These are phyloP conservation scores for Sardina pilchardus DNA, from an alignment of 2,113 vertebrate genomes.

Conservation along the genomic window DNA sequence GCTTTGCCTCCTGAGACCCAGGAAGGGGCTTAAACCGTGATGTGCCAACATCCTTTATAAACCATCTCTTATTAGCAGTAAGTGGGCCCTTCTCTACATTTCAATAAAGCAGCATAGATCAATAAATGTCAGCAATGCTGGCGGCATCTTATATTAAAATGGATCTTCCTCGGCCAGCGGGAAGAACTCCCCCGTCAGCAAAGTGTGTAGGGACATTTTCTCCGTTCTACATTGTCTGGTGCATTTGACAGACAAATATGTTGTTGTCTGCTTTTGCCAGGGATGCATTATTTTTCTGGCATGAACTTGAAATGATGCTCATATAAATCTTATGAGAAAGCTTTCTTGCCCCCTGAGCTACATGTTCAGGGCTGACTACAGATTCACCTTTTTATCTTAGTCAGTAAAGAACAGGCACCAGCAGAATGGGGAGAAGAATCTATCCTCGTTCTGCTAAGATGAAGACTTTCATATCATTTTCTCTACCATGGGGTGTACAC, in stretches of 20 bases:
- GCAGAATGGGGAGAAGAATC: background rate
- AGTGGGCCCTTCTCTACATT: constrained; percentile 49
- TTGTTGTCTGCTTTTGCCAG: constrained; percentile 28
- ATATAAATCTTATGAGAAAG: constrained; percentile 10
- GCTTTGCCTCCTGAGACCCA: background rate
- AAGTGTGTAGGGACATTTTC: constrained; percentile 34
- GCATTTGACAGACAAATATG: constrained; percentile 33
- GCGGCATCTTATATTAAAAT: constrained; percentile 52
- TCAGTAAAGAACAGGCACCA: background rate
- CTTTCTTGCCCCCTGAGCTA: background rate
- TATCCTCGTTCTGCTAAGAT: background rate
- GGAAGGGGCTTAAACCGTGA: constrained; percentile 17
- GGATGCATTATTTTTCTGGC: constrained; percentile 13
- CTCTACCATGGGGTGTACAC: background rate
- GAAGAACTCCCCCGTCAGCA: constrained; percentile 45
- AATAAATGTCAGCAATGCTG: constrained; percentile 53
- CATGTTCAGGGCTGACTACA: background rate
- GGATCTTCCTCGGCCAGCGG: constrained; percentile 30
- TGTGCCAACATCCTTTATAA: constrained; percentile 48
- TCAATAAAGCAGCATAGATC: constrained; percentile 52
- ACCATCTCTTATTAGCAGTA: constrained; percentile 46
- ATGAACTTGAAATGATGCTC: constrained; percentile 20
- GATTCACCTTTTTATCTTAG: background rate
- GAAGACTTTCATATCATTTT: background rate
- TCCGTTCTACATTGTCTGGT: constrained; percentile 11